Evolutionary conservation across 2,113 vertebrate genomes (phyloP).

Genomic region (Peromyscus californicus): DNA sequence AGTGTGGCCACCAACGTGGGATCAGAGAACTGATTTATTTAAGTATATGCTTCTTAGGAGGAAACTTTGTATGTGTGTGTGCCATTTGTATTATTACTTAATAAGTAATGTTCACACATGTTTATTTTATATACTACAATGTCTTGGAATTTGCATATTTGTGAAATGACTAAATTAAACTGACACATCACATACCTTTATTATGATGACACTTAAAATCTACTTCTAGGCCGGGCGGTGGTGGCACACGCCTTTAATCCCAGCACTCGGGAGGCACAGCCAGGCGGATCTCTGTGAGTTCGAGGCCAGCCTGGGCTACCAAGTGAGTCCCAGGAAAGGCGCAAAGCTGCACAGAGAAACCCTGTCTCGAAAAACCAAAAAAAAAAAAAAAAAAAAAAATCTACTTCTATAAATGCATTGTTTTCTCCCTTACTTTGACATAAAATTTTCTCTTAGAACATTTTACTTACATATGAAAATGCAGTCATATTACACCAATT

Average conservation of each 20-base stretch:
- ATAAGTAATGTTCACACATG: neutral
- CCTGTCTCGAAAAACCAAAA: no score
- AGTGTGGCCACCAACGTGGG: fast-evolving
- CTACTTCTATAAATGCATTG: neutral
- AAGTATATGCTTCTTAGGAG: neutral
- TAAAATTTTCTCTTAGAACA: neutral
- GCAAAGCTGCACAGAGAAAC: no score
- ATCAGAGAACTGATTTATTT: neutral
- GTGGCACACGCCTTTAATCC: no score
- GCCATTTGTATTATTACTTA: neutral
- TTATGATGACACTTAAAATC: neutral
- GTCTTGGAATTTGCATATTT: neutral
- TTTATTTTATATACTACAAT: neutral
- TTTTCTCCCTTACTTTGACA: neutral
- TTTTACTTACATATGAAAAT: slow-evolving; percentile 35
- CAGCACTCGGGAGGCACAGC: no score
- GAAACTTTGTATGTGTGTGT: neutral
- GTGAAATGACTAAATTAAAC: neutral
- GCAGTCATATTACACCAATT: neutral
- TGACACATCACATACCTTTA: neutral
- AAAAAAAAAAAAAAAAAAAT: no score
- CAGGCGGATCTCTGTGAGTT: no score
- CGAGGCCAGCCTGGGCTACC: no score
- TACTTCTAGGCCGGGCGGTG: no score
- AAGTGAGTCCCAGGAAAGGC: no score